A percentile compares a stretch with the other conserved stretches of the same genome.
Conservation (phyloP, 2,797 vertebrate species). For the Etheostoma perlongum region DNA sequence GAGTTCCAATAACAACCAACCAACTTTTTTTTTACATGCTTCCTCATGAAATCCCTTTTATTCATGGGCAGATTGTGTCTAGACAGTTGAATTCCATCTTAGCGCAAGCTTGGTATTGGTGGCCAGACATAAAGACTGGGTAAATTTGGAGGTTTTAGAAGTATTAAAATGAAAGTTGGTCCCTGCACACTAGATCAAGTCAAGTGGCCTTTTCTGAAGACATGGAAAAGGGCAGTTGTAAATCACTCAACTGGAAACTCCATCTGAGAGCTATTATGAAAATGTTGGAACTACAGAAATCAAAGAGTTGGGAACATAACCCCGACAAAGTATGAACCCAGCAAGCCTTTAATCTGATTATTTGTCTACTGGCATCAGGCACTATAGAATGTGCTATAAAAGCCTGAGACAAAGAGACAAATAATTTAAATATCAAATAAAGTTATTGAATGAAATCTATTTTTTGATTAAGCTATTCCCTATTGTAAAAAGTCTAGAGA, state of each 20-base stretch:
- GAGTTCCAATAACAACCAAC: slow-evolving; percentile 16
- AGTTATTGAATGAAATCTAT: slow-evolving; percentile 41
- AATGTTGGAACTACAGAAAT: slow-evolving; percentile 59
- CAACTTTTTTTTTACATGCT: not conserved
- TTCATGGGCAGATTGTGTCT: slow-evolving; percentile 70
- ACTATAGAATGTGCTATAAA: slow-evolving; percentile 28
- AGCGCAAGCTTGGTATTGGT: slow-evolving; percentile 44
- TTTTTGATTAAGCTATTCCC: slow-evolving; percentile 50
- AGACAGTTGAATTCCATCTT: slow-evolving; percentile 73
- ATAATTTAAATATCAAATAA: slow-evolving; percentile 30
- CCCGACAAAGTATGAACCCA: slow-evolving; percentile 50
- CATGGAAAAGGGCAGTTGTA: slow-evolving; percentile 52
- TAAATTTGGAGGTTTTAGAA: slow-evolving; percentile 50
- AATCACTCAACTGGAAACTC: slow-evolving; percentile 70
- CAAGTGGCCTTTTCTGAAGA: slow-evolving; percentile 62
- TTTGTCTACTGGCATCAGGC: slow-evolving; percentile 54
- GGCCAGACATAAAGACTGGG: slow-evolving; percentile 32
- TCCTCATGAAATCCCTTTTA: slow-evolving; percentile 53
- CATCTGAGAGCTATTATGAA: slow-evolving; percentile 61
- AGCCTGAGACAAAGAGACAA: slow-evolving; percentile 17
- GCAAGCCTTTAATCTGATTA: slow-evolving; percentile 76
- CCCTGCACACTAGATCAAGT: slow-evolving; percentile 62
- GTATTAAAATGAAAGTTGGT: slow-evolving; percentile 64
- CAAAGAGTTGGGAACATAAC: slow-evolving; percentile 62
- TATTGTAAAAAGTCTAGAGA: slow-evolving; percentile 40